A percentile compares a stretch with the other conserved stretches of the same genome.
Conservation (phyloP, 2,797 vertebrate genomes). For the Odontamblyopus rebecca region DNA sequence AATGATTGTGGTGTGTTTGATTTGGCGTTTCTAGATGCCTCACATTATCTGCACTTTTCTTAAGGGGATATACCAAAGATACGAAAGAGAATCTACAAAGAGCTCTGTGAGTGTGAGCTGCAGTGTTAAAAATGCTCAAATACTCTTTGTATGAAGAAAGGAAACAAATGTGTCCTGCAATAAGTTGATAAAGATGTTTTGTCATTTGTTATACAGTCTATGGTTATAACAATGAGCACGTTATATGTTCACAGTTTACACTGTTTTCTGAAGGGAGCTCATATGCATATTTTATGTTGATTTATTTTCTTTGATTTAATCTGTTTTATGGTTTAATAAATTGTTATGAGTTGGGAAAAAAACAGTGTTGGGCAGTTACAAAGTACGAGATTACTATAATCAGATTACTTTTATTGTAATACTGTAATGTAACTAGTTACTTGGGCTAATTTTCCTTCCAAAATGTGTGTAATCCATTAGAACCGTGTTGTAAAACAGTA, state of each 20-base stretch:
- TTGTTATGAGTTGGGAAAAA: neutral
- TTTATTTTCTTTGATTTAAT: too few relatives aligned
- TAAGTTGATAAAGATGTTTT: constrained; percentile 3
- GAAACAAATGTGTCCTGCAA: too few relatives aligned
- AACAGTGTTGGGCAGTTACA: too few relatives aligned
- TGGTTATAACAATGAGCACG: neutral
- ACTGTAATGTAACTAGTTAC: too few relatives aligned
- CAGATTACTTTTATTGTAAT: too few relatives aligned
- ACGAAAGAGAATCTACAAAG: constrained; percentile 95
- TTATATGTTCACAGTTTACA: neutral
- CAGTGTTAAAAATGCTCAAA: constrained; percentile 38
- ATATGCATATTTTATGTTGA: too few relatives aligned
- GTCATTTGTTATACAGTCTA: neutral
- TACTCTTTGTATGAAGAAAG: neutral
- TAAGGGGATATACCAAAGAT: constrained; percentile 95
- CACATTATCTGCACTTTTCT: constrained; percentile 89
- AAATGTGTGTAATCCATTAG: too few relatives aligned
- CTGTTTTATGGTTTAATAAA: neutral
- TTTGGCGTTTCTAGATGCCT: constrained; percentile 98
- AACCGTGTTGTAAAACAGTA: too few relatives aligned
- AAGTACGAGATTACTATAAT: too few relatives aligned
- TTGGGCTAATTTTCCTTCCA: too few relatives aligned
- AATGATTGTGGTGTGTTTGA: constrained; percentile 98
- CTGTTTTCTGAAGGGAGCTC: constrained; percentile 7
- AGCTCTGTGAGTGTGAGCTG: constrained; percentile 92